phyloP scores from a whole-genome alignment of 1,140 invertebrate genomes.

The Steinernema khuongi region DNA sequence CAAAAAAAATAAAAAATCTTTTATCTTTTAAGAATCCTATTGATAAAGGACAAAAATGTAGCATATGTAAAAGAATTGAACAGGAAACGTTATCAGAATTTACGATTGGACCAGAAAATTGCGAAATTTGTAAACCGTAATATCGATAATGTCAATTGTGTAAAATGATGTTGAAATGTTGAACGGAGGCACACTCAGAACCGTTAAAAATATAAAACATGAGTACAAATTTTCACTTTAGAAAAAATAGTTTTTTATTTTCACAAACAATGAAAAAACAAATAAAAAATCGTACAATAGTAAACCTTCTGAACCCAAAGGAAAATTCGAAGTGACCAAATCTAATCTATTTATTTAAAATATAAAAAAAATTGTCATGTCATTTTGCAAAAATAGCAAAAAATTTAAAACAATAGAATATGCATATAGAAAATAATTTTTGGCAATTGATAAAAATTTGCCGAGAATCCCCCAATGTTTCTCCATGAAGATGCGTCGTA shows the following conservation, averaged over 20 bases:
- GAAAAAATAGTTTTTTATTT: background rate
- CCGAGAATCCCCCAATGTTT: too few species aligned
- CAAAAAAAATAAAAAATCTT: background rate
- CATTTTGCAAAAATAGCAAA: too few species aligned
- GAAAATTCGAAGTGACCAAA: background rate
- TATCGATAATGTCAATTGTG: background rate
- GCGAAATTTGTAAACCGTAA: background rate
- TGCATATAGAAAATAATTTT: too few species aligned
- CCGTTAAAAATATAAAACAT: background rate
- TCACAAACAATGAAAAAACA: background rate
- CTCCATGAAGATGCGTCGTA: too few species aligned
- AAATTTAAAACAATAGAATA: too few species aligned
- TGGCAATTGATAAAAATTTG: too few species aligned
- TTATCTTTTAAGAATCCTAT: background rate
- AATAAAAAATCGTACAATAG: background rate
- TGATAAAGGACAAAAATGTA: background rate
- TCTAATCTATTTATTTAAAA: background rate
- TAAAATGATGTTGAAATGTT: background rate
- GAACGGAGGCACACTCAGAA: background rate
- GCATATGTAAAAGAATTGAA: background rate
- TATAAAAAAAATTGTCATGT: too few species aligned
- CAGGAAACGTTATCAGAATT: too few species aligned
- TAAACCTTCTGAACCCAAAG: background rate
- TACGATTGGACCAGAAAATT: too few species aligned
- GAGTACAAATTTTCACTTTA: background rate